Evolutionary conservation across 1,140 invertebrate genomes (phyloP), one percentile per base, ranked within the genome.

Genomic region (Drosophila pseudoobscura): DNA sequence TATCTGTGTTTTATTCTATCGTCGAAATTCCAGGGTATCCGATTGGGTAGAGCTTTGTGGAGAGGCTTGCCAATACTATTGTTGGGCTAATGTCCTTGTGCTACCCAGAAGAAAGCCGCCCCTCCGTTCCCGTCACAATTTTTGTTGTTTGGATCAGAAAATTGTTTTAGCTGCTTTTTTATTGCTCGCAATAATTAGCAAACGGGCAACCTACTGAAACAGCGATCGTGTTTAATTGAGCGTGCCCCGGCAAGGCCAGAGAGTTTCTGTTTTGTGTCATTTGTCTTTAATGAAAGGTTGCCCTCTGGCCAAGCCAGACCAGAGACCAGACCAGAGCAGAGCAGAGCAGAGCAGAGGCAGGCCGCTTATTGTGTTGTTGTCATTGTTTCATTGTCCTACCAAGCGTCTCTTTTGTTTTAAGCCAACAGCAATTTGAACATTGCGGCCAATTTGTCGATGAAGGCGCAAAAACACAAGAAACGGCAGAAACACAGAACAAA

Each of bases 151-250:
- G 39, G n/a, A 17, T 26, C 8, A 26, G 20, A 22, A 15, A 31
- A 65, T 31, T 41, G 41, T 52, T 54, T 44, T 57, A 24, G 31
- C 49, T 13, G 15, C 24, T 31, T 15, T 63, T 43, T 47, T 44
- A 59, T 9, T 20, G 20, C 39, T 43, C 31, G 31, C 61, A 58
- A 57, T 78, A 87, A 85, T 85, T 85, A 87, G 82, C 82, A 78
- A 31, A 72, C 72, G 79, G 78, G 79, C 35, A 11, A 59, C 65
- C 56, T 60, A 71, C 64, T 29, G 24, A 26, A 66, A 62, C 82
- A 88, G 73, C 75, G 72, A 83, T 78, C 80, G 72, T 87, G 88
- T 90, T 90, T 90, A 90, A 90, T 90, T 90, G 88, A 90, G 64
- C 88, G 71, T 80, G 78, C 31, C 31, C 47, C 50, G 11, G 17